A percentile compares a stretch with the other conserved stretches of the same genome.
Conservation (phyloP, 1,140 invertebrate species). For the Zaprionus davidi region DNA sequence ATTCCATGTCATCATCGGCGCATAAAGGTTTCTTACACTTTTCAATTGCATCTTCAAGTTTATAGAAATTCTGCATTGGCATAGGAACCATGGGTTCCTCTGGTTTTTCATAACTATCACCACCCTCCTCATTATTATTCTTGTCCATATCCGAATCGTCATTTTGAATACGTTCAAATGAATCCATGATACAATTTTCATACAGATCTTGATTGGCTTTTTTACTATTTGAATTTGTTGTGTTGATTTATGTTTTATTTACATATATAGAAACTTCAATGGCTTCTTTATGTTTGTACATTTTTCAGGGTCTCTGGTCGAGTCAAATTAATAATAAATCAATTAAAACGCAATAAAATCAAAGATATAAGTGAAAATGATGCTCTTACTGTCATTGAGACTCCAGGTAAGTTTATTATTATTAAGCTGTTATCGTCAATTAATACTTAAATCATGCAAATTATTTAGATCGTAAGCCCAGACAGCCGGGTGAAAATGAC, state of each 20-base stretch:
- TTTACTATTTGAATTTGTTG: neutral
- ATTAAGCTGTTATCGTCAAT: neutral
- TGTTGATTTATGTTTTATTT: neutral
- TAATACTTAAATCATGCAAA: neutral
- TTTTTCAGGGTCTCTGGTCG: conserved; percentile 57
- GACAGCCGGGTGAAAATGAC: conserved; percentile 36
- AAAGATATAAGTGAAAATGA: conserved; percentile 56
- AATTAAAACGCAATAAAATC: conserved; percentile 60
- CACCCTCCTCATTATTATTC: too few species aligned
- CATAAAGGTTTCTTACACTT: conserved; percentile 56
- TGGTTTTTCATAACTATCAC: neutral
- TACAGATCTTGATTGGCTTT: neutral
- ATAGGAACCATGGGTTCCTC: neutral
- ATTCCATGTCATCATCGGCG: conserved; percentile 58
- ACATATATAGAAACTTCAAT: neutral
- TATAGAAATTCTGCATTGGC: neutral
- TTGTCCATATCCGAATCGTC: neutral
- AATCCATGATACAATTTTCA: neutral
- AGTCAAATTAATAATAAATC: conserved; percentile 67
- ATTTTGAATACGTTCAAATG: neutral
- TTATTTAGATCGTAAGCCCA: neutral
- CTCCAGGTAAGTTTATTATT: conserved; percentile 35
- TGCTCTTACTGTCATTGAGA: conserved; percentile 49
- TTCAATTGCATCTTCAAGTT: conserved; percentile 2
- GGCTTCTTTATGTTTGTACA: neutral